A percentile compares a stretch with the other conserved stretches of the same genome.
phyloP scores from a whole-genome alignment of 30 jellyfish, hydroid and myxozoan genomes.

The Chrysaora quinquecirrha region DNA sequence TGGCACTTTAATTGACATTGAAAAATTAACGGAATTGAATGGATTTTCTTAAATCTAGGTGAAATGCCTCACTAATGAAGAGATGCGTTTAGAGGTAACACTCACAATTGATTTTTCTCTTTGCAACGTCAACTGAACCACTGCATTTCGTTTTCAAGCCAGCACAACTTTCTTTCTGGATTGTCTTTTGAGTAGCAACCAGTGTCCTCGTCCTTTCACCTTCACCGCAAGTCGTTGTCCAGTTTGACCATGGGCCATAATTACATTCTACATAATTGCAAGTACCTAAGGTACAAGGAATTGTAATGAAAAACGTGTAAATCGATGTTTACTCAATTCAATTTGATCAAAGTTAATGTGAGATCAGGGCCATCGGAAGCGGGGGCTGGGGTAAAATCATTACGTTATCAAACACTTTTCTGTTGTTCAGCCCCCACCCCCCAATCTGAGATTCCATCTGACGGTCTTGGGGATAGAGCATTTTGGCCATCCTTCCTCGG shows the following conservation, averaged over 20 bases:
- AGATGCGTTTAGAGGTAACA: too few relatives aligned
- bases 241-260: conserved; percentile 65
- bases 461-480: too few relatives aligned
- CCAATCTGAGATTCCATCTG: too few relatives aligned
- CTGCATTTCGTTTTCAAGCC: conserved; percentile 64
- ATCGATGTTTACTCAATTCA: background rate
- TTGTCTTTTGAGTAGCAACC: conserved; percentile 34
- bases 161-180: conserved; percentile 43
- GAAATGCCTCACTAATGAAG: too few relatives aligned
- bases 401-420: too few relatives aligned
- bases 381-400: too few relatives aligned
- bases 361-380: too few relatives aligned
- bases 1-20: background rate
- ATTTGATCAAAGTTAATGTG: too few relatives aligned
- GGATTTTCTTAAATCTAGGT: background rate
- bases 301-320: too few relatives aligned
- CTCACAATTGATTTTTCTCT: conserved; percentile 45
- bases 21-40: background rate
- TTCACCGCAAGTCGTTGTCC: conserved; percentile 71
- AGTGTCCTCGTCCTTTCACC: conserved; percentile 53
- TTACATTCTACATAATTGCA: conserved; percentile 72
- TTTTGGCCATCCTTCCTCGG: background rate
- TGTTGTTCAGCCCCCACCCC: too few relatives aligned
- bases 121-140: conserved; percentile 37
- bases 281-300: conserved; percentile 5